These are phyloP conservation scores for Corvus moneduloides DNA, from an alignment of 2,113 vertebrate species.

Conservation along the genomic window DNA sequence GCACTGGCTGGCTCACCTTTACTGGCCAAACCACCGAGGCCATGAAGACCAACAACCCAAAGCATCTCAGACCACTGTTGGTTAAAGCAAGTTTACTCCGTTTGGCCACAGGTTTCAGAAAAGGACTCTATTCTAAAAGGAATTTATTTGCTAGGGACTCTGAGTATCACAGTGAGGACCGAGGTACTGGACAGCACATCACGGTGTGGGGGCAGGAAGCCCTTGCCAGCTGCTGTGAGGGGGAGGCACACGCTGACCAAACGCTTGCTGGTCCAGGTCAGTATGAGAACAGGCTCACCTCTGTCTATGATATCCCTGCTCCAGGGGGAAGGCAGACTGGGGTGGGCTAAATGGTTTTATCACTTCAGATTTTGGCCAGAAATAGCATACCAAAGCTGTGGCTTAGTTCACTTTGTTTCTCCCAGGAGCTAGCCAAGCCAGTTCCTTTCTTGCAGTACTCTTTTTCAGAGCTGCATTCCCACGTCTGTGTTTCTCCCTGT, in stretches of 20 bases:
- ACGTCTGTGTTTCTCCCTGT: not conserved
- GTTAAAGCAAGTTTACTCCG: not conserved
- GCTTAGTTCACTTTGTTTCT: not conserved
- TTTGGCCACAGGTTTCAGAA: not conserved
- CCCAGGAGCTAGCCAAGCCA: not conserved
- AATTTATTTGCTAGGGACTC: conserved; percentile 37
- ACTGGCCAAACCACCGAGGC: fast-evolving
- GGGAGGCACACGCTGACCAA: conserved; percentile 42
- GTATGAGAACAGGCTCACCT: not conserved
- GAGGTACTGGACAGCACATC: not conserved
- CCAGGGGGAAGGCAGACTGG: not conserved
- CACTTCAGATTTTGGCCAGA: not conserved
- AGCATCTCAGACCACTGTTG: not conserved
- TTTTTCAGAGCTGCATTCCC: not conserved
- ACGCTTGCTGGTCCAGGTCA: conserved; percentile 64
- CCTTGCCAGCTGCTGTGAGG: conserved; percentile 12
- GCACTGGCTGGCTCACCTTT: not conserved
- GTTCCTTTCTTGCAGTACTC: not conserved
- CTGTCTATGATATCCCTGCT: not conserved
- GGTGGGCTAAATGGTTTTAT: not conserved
- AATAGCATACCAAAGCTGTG: not conserved
- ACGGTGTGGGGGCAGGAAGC: conserved; percentile 29
- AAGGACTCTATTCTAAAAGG: not conserved
- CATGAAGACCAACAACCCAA: not conserved
- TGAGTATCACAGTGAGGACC: conserved; percentile 49